These are phyloP conservation scores for Spermophilus dauricus DNA, from an alignment of 2,113 vertebrate species.

Conservation along the genomic window DNA sequence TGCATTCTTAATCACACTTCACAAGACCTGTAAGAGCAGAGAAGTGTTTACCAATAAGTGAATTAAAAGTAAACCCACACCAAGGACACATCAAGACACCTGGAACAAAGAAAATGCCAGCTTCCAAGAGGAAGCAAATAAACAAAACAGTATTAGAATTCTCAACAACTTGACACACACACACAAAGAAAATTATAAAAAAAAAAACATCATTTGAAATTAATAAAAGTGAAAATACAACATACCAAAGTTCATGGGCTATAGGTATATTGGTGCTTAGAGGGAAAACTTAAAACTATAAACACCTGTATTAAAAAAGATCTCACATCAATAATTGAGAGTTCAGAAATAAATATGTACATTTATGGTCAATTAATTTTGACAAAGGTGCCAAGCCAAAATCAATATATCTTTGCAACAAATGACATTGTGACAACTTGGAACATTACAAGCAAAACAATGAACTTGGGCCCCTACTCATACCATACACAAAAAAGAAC, in stretches of 20 bases:
- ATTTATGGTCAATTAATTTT: background rate
- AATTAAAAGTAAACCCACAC: background rate
- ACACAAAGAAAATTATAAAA: background rate
- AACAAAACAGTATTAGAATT: background rate
- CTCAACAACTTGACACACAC: background rate
- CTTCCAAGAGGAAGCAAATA: background rate
- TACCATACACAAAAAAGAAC: background rate
- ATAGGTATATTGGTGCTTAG: background rate
- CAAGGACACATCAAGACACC: background rate
- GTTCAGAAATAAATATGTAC: background rate
- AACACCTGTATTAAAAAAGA: background rate
- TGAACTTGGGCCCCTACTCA: background rate
- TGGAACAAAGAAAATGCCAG: background rate
- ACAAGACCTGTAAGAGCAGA: background rate
- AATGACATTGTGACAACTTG: background rate
- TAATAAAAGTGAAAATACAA: background rate
- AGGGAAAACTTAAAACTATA: background rate
- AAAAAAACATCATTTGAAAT: background rate
- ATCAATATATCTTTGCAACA: background rate
- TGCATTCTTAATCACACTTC: background rate
- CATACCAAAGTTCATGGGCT: background rate
- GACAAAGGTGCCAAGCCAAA: background rate
- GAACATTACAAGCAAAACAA: background rate
- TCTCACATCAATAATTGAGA: background rate
- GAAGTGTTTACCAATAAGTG: background rate